These are phyloP conservation scores for Zelostemma sp. DNA, from an alignment of 1,140 invertebrate species.

Conservation along the genomic window DNA sequence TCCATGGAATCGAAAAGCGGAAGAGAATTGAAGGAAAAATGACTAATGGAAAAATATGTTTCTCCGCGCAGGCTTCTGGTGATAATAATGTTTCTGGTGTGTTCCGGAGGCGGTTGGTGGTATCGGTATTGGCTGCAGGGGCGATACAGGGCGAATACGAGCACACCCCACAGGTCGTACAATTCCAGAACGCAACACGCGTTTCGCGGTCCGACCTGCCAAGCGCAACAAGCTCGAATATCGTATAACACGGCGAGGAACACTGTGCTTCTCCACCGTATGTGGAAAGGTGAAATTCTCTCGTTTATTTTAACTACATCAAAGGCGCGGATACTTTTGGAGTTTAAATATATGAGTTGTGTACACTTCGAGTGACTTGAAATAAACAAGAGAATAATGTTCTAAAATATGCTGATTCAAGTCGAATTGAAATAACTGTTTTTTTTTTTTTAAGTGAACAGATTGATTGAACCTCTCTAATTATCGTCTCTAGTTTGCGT, in stretches of 20 bases:
- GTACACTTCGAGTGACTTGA: no score
- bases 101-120: conserved; percentile 71
- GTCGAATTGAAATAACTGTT: no score
- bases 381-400: no score
- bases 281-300: conserved; percentile 65
- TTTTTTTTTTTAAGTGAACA: no score
- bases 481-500: no score
- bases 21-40: conserved; percentile 1
- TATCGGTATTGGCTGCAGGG: conserved; percentile 70
- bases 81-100: conserved; percentile 71
- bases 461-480: no score
- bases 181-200: conserved; percentile 55
- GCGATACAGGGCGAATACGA: conserved; percentile 62
- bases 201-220: conserved; percentile 57
- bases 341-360: no score
- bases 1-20: conserved; percentile 9
- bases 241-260: conserved; percentile 67
- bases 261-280: conserved; percentile 67
- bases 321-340: no score
- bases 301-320: no score
- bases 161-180: conserved; percentile 57
- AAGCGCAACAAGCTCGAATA: conserved; percentile 65
- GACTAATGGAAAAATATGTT: no score
- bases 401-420: no score
- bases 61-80: conserved; percentile 65